Conservation (phyloP, 2,797 vertebrate species). For the Diplodus puntazzo region DNA sequence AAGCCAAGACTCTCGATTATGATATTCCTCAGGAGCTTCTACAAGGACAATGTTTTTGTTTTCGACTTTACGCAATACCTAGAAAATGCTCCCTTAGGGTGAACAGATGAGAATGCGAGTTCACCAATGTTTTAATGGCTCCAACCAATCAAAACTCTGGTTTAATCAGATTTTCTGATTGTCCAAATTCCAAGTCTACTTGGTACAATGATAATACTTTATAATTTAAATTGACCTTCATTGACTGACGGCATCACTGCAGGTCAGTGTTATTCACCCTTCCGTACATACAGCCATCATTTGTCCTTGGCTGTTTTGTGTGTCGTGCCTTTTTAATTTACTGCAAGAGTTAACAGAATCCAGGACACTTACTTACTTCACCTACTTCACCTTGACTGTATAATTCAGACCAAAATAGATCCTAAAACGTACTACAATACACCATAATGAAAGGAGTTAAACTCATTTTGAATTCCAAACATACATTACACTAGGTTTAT, state of each 20-base stretch:
- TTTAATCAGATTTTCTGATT: too few species aligned
- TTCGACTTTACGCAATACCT: background rate
- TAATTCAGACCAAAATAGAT: slow-evolving; percentile 32
- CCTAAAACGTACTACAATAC: slow-evolving; percentile 8
- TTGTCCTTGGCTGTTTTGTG: background rate
- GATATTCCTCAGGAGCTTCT: slow-evolving; percentile 10
- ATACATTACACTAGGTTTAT: slow-evolving; percentile 51
- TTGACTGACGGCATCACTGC: slow-evolving; percentile 4
- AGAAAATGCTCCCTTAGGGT: too few species aligned
- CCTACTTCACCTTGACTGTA: slow-evolving; percentile 16
- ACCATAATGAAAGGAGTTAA: slow-evolving; percentile 26
- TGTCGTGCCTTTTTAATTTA: background rate
- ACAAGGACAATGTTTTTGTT: slow-evolving; percentile 22
- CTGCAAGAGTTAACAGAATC: background rate
- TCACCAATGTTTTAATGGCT: too few species aligned
- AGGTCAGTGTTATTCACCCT: slow-evolving; percentile 4
- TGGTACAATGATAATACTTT: background rate
- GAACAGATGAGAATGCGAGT: too few species aligned
- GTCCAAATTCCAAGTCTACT: too few species aligned
- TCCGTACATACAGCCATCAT: slow-evolving; percentile 1
- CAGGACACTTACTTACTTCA: background rate
- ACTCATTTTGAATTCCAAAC: slow-evolving; percentile 61
- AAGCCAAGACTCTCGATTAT: slow-evolving; percentile 42
- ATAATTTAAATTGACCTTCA: slow-evolving; percentile 20
- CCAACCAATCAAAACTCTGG: too few species aligned